A percentile compares a stretch with the other conserved stretches of the same genome.
These are phyloP conservation scores for Paelopatides confundens DNA, from an alignment of 53 echinoderm and acorn worm genomes.

Conservation along the genomic window DNA sequence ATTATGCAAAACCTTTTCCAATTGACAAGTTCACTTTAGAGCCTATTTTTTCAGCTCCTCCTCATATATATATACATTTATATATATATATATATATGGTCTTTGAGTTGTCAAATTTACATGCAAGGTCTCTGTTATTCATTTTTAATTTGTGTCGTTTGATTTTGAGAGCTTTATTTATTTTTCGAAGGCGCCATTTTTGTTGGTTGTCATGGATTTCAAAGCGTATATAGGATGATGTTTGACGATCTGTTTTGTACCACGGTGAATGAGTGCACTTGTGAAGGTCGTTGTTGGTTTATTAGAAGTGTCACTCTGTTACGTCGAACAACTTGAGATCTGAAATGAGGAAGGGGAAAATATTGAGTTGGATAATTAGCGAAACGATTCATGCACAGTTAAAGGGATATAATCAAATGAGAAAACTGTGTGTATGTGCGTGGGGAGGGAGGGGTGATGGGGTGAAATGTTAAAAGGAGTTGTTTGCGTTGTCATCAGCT, in stretches of 20 bases:
- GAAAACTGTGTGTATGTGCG: too few relatives aligned
- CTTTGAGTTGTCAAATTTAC: background rate
- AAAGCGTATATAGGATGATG: background rate
- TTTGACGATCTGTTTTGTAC: background rate
- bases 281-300: background rate
- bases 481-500: too few relatives aligned
- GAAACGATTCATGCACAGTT: too few relatives aligned
- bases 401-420: too few relatives aligned
- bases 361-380: background rate
- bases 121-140: conserved; percentile 12
- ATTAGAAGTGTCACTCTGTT: conserved; percentile 27
- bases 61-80: too few relatives aligned
- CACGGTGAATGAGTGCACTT: conserved; percentile 29
- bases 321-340: conserved; percentile 34
- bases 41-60: too few relatives aligned
- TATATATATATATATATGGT: background rate
- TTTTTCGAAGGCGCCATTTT: conserved; percentile 40
- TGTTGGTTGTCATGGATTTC: conserved; percentile 37
- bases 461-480: too few relatives aligned
- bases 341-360: background rate
- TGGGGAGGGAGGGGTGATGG: too few relatives aligned
- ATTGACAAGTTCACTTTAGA: too few relatives aligned
- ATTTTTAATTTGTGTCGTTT: conserved; percentile 33
- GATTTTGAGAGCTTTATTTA: conserved; percentile 26
- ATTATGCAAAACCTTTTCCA: too few relatives aligned